Evolutionary conservation across 23 tunicate genomes (phyloP).

Genomic region (Aplidium turbinatum): DNA sequence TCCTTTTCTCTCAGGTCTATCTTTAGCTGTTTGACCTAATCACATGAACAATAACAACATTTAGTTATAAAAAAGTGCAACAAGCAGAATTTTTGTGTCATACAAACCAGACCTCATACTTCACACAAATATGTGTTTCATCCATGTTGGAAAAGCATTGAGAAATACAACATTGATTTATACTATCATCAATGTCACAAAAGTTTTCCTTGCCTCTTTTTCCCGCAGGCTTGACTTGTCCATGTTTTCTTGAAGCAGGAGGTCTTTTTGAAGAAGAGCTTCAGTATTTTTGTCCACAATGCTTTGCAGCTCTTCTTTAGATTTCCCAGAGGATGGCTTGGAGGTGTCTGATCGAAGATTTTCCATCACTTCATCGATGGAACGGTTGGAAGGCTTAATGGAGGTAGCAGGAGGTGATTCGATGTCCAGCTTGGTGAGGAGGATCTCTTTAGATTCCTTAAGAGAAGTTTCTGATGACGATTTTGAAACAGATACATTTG

Average conservation of each 20-base stretch:
- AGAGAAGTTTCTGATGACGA: no score
- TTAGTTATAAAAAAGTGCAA: no score
- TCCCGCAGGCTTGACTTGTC: neutral
- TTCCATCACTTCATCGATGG: slow-evolving; percentile 13
- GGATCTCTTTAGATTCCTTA: slow-evolving; percentile 53
- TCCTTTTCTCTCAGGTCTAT: slow-evolving; percentile 65
- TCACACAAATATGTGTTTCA: no score
- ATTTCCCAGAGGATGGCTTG: slow-evolving; percentile 5
- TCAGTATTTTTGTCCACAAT: slow-evolving; percentile 47
- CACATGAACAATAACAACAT: no score
- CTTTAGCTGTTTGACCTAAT: slow-evolving; percentile 33
- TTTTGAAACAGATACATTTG: no score
- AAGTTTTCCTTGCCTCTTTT: no score
- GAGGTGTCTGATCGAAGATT: slow-evolving; percentile 33
- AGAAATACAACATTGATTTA: no score
- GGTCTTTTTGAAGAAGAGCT: slow-evolving; percentile 63
- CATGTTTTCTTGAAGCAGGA: slow-evolving; percentile 35
- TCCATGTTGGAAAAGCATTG: no score
- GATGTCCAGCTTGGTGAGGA: slow-evolving; percentile 39
- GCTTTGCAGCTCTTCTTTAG: slow-evolving; percentile 26
- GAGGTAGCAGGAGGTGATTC: slow-evolving; percentile 4
- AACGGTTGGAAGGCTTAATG: neutral
- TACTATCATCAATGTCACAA: no score
- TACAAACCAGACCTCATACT: no score
- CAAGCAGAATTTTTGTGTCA: no score